phyloP scores from a whole-genome alignment of 2,113 vertebrate genomes.

The Sula dactylatra region DNA sequence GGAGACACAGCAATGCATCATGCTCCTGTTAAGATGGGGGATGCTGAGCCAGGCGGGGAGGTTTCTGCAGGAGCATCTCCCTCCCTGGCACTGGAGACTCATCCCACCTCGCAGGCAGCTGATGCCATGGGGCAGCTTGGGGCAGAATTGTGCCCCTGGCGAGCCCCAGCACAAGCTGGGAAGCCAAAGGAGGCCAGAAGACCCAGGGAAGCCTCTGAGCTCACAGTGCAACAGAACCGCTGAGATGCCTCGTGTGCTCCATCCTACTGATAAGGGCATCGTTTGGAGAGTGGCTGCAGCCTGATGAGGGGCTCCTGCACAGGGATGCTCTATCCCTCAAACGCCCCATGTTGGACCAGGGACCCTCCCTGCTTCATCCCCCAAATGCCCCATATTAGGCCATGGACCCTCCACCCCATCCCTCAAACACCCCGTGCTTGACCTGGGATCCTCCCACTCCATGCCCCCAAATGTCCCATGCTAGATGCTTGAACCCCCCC shows the following conservation, averaged over 20 bases:
- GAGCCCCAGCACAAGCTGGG: neutral
- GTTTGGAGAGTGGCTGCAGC: neutral
- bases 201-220: fast-evolving
- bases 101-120: fast-evolving
- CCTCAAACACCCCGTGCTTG: neutral
- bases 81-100: neutral
- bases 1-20: neutral
- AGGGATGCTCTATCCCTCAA: neutral
- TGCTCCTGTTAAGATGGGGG: neutral
- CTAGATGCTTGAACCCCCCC: neutral
- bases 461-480: neutral
- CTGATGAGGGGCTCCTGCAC: neutral
- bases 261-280: neutral
- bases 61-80: neutral
- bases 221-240: neutral
- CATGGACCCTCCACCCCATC: neutral
- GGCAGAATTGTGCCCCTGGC: neutral
- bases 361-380: neutral
- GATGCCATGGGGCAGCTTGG: neutral
- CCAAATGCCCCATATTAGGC: neutral
- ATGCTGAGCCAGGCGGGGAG: neutral
- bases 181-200: neutral
- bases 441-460: neutral
- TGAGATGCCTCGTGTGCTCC: neutral
- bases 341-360: neutral